Evolutionary conservation across 2,113 vertebrate genomes (phyloP).

Genomic region (Triplophysa tibetana): DNA sequence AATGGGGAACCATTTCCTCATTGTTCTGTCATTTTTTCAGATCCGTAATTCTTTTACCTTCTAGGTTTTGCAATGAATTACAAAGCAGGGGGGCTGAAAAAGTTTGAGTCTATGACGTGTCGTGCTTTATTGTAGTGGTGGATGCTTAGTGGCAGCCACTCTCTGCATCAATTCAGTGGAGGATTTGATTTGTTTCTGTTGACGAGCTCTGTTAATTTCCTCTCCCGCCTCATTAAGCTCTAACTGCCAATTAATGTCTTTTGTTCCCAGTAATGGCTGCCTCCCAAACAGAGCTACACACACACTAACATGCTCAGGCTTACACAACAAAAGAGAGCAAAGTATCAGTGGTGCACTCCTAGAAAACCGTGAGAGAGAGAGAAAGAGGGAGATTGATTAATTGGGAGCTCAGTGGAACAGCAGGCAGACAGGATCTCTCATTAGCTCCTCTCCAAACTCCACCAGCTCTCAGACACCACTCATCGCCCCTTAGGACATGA

Average conservation of each 20-base stretch:
- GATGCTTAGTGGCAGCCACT: conserved; percentile 62
- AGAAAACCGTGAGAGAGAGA: conserved; percentile 5
- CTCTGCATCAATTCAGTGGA: conserved; percentile 73
- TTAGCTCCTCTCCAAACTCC: conserved; percentile 39
- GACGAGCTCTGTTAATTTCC: conserved; percentile 82
- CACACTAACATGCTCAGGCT: conserved; percentile 44
- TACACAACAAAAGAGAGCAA: conserved; percentile 25
- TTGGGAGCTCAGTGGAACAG: conserved; percentile 50
- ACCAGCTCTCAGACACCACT: not conserved
- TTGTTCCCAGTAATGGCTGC: conserved; percentile 83
- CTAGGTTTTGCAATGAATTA: conserved; percentile 50
- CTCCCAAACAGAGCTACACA: conserved; percentile 75
- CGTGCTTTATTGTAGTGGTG: conserved; percentile 71
- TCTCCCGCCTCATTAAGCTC: conserved; percentile 84
- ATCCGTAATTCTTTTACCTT: conserved; percentile 39
- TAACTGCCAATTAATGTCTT: conserved; percentile 88
- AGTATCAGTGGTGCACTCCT: conserved; percentile 23
- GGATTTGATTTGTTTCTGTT: conserved; percentile 84
- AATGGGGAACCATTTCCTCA: conserved; percentile 70
- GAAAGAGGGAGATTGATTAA: conserved; percentile 37
- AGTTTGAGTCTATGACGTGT: conserved; percentile 79
- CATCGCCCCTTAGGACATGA: conserved; percentile 27
- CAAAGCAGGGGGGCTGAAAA: conserved; percentile 58
- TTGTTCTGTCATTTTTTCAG: conserved; percentile 57
- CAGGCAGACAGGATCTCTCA: conserved; percentile 43